phyloP scores from a whole-genome alignment of 2,888 invertebrate genomes.

The Thymelicus lineola region DNA sequence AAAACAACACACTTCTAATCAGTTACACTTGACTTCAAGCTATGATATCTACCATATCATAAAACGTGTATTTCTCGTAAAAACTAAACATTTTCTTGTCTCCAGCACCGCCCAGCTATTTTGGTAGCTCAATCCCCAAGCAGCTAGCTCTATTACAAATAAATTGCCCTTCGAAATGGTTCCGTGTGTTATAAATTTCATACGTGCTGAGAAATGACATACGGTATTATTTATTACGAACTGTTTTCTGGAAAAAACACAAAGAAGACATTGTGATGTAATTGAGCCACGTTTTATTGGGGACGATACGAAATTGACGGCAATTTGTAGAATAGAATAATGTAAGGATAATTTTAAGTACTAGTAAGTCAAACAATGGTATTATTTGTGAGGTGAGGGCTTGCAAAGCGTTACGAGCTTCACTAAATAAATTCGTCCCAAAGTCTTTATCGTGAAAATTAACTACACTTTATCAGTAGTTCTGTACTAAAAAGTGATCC shows the following conservation, averaged over 20 bases:
- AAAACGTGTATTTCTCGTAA: constrained; percentile 4
- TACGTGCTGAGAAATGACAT: constrained; percentile 86
- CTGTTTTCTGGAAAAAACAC: constrained; percentile 70
- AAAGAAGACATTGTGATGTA: constrained; percentile 83
- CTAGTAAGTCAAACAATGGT: not conserved
- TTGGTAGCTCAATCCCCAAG: constrained; percentile 56
- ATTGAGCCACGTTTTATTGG: constrained; percentile 77
- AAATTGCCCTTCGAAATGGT: constrained; percentile 81
- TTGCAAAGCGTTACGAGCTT: no score
- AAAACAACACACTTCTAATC: no score
- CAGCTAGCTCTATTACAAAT: constrained; percentile 79
- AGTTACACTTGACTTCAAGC: not conserved
- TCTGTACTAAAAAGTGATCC: no score
- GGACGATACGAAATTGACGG: constrained; percentile 56
- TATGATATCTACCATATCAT: not conserved
- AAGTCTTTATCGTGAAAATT: no score
- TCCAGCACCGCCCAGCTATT: constrained; percentile 45
- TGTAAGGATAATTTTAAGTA: constrained; percentile 19
- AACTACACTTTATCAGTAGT: no score
- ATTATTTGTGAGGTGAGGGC: not conserved
- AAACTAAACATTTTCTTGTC: constrained; percentile 4
- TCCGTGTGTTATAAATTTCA: constrained; percentile 83
- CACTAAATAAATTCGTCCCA: no score
- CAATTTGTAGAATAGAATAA: constrained; percentile 19
- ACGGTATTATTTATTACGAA: constrained; percentile 83